Percentiles rank a stretch among this genome's conserved stretches.
These are phyloP conservation scores for Sebastes cheni DNA, from an alignment of 2,797 vertebrate species.

Conservation along the genomic window DNA sequence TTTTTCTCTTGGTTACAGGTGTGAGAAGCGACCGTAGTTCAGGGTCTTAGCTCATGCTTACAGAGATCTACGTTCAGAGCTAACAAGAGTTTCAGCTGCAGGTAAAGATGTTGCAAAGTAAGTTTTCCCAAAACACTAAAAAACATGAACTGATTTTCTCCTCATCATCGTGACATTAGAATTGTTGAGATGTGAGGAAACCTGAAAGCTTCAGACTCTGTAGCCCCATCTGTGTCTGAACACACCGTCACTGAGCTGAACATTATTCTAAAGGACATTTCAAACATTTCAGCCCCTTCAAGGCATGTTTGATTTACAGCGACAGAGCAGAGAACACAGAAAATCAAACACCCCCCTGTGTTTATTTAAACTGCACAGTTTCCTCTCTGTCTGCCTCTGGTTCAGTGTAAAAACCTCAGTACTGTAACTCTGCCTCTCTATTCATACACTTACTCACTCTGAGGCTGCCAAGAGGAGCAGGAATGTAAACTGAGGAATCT, in stretches of 20 bases:
- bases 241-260: not conserved
- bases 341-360: slow-evolving; percentile 31
- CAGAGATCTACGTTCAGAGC: too few species aligned
- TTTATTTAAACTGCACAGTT: slow-evolving; percentile 48
- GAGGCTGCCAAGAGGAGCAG: not conserved
- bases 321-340: slow-evolving; percentile 24
- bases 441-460: not conserved
- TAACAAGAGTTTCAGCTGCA: not conserved
- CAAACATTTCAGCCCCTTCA: slow-evolving; percentile 47
- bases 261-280: slow-evolving; percentile 38
- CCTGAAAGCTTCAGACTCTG: not conserved
- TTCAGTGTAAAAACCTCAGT: slow-evolving; percentile 14
- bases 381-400: slow-evolving; percentile 27
- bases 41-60: not conserved
- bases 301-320: slow-evolving; percentile 48
- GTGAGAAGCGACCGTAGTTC: not conserved
- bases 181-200: not conserved
- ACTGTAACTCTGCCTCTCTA: slow-evolving; percentile 27
- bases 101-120: not conserved
- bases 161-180: not conserved
- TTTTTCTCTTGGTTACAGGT: not conserved
- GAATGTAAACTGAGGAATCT: slow-evolving; percentile 17
- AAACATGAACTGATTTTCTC: not conserved
- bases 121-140: not conserved
- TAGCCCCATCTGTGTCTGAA: not conserved